Percentiles rank a stretch among this genome's conserved stretches.
Conservation (phyloP, 2,113 vertebrate species). For the Prinia subflava region DNA sequence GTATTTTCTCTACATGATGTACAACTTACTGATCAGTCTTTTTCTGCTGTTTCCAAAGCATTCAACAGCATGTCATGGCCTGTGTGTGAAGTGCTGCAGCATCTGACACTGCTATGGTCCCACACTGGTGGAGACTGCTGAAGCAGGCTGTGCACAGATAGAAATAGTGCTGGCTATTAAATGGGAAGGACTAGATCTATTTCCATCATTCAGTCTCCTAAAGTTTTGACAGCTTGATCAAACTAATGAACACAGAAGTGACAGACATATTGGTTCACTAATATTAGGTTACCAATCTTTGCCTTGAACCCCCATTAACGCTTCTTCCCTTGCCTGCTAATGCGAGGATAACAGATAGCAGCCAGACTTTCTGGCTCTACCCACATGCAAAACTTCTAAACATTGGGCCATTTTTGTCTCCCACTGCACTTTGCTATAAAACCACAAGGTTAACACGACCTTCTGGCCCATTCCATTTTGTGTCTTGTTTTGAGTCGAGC, state of each 20-base stretch:
- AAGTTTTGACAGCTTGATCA: slow-evolving; percentile 74
- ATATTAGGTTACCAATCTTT: slow-evolving; percentile 78
- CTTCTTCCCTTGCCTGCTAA: slow-evolving; percentile 76
- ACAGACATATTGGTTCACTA: slow-evolving; percentile 68
- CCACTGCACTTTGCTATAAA: slow-evolving; percentile 77
- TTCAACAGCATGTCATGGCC: not conserved
- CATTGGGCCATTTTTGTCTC: slow-evolving; percentile 73
- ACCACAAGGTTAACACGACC: slow-evolving; percentile 87
- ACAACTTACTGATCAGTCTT: not conserved
- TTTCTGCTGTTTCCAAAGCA: not conserved
- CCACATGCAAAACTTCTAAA: slow-evolving; percentile 77
- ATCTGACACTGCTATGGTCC: not conserved
- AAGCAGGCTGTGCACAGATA: not conserved
- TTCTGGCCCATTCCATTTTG: slow-evolving; percentile 67
- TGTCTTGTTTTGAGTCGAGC: slow-evolving; percentile 53
- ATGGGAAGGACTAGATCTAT: slow-evolving; percentile 38
- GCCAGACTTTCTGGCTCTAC: slow-evolving; percentile 89
- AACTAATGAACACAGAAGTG: slow-evolving; percentile 72
- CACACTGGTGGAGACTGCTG: not conserved
- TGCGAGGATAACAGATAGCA: slow-evolving; percentile 75
- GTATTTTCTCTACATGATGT: not conserved
- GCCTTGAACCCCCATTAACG: slow-evolving; percentile 75
- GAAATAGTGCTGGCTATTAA: slow-evolving; percentile 24
- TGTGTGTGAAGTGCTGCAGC: not conserved
- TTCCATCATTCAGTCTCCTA: slow-evolving; percentile 66